These are phyloP conservation scores for Morinoia aosen DNA, from an alignment of 2,888 invertebrate genomes.

Conservation along the genomic window DNA sequence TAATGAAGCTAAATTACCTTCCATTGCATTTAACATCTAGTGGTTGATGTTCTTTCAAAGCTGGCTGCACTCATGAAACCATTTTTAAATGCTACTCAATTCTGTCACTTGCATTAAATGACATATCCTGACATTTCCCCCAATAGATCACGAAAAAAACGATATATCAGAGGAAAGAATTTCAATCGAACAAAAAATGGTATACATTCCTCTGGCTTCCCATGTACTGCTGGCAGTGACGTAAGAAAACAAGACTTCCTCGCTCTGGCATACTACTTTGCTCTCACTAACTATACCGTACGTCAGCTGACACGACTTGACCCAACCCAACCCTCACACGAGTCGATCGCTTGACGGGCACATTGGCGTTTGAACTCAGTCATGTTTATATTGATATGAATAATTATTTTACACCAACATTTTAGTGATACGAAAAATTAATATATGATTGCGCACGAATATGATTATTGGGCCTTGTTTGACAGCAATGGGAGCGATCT, in stretches of 20 bases:
- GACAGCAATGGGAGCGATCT: too few species aligned
- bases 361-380: neutral
- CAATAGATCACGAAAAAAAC: neutral
- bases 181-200: neutral
- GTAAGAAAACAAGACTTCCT: neutral
- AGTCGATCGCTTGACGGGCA: neutral
- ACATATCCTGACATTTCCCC: neutral
- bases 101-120: neutral
- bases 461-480: too few species aligned
- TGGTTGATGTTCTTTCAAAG: too few species aligned
- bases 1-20: neutral
- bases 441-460: too few species aligned
- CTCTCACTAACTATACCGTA: too few species aligned
- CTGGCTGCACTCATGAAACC: neutral
- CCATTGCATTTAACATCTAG: too few species aligned
- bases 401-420: too few species aligned
- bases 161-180: neutral
- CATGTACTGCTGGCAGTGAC: neutral
- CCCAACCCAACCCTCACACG: neutral
- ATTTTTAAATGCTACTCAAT: neutral
- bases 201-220: neutral
- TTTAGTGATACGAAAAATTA: too few species aligned
- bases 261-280: neutral
- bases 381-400: too few species aligned
- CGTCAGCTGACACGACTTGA: neutral